phyloP scores from a whole-genome alignment of 2,797 vertebrate species.

The Onychomys leucogaster region DNA sequence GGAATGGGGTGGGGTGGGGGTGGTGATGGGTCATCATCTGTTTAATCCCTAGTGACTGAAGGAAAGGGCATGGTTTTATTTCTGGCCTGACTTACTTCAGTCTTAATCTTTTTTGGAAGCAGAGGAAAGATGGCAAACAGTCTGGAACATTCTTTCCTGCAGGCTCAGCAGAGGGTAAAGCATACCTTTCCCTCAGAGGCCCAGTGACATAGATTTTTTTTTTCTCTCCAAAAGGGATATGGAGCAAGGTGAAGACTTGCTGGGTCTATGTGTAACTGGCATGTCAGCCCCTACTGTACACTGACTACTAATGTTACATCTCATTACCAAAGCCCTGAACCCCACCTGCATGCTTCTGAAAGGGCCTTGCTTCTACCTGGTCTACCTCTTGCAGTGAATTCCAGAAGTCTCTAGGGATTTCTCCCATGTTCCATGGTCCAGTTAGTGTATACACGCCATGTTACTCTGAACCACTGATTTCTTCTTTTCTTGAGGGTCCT shows the following conservation, averaged over 20 bases:
- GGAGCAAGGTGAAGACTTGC: not conserved
- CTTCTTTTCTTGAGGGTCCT: not conserved
- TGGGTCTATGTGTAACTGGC: not conserved
- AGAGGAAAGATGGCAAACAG: constrained; percentile 40
- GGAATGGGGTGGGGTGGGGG: not conserved
- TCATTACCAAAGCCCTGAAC: not conserved
- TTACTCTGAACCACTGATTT: not conserved
- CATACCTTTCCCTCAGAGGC: constrained; percentile 37
- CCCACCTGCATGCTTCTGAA: not conserved
- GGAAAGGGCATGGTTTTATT: constrained; percentile 62
- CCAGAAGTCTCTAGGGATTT: not conserved
- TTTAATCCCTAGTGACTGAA: constrained; percentile 64
- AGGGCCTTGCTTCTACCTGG: not conserved
- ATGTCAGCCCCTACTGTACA: not conserved
- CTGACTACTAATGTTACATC: not conserved
- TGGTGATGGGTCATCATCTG: constrained; percentile 61
- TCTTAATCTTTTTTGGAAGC: constrained; percentile 67
- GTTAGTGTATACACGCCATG: not conserved
- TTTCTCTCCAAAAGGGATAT: not conserved
- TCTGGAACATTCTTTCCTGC: constrained; percentile 60
- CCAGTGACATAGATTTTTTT: constrained; percentile 47
- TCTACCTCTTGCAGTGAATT: not conserved
- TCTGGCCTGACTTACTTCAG: constrained; percentile 61
- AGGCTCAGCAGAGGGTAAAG: constrained; percentile 45
- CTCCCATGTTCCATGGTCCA: not conserved